A percentile compares a stretch with the other conserved stretches of the same genome.
Conservation (phyloP, 2,797 vertebrate species). For the Sebastes hubbsi region DNA sequence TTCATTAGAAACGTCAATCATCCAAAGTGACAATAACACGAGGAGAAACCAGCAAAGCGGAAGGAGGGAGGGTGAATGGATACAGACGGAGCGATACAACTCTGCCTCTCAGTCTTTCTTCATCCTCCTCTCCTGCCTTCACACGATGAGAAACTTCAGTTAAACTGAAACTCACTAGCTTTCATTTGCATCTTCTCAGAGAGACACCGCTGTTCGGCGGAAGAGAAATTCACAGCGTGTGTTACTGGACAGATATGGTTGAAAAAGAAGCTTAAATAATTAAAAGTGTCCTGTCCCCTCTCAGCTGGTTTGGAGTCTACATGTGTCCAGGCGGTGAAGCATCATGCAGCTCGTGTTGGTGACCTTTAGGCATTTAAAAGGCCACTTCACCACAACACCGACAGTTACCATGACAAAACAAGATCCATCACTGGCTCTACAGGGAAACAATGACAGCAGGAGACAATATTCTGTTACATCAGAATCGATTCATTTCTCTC, state of each 20-base stretch:
- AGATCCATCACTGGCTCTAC: constrained; percentile 8
- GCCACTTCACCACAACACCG: constrained; percentile 23
- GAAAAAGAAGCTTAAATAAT: background rate
- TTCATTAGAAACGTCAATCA: constrained; percentile 25
- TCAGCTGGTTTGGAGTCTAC: constrained; percentile 13
- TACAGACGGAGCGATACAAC: background rate
- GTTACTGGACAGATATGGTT: background rate
- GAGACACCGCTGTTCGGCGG: background rate
- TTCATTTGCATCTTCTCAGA: background rate
- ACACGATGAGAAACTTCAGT: background rate
- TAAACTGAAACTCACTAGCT: background rate
- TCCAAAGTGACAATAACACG: background rate
- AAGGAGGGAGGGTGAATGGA: background rate
- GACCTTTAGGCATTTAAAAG: constrained; percentile 62
- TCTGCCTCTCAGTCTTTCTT: background rate
- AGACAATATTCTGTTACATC: background rate
- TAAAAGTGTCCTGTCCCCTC: background rate
- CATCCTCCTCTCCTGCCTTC: background rate
- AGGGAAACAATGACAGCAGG: constrained; percentile 19
- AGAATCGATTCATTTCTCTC: background rate
- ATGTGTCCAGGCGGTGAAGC: constrained; percentile 24
- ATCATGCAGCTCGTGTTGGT: constrained; percentile 41
- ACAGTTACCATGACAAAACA: constrained; percentile 51
- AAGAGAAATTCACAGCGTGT: background rate
- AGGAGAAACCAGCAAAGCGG: constrained; percentile 2